Evolutionary conservation across 2,113 vertebrate species (phyloP), one percentile per base, ranked within the genome.

Genomic region (Scomber colias): DNA sequence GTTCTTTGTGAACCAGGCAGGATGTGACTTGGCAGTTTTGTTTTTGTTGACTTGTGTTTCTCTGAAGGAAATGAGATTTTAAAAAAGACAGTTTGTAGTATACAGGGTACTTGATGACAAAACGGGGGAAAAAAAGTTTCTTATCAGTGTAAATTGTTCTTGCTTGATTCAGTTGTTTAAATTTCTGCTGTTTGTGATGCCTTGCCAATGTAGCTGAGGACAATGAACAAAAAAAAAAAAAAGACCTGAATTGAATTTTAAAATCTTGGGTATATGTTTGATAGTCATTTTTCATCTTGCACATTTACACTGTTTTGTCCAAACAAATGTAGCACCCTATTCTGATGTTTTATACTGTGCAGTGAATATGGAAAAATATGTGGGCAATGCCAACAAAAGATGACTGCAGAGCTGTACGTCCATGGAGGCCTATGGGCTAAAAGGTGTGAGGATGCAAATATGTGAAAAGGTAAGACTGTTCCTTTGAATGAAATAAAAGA

Each of bases 261-360:
- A 78, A 70, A 67, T 48, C n/a, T 83, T 24, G 19, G 60, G 19
- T 77, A 59, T 54, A 75, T 81, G 73, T 82, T 89, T 81, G 71
- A 88, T 51, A 56, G 70, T 49, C 56, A 59, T 79, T 71, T 88
- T 75, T 80, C 79, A 88, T 85, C 63, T 87, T 72, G 55, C 83
- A 87, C 77, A 90, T 75, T 71, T 65, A 89, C 84, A 81, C 78
- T 77, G 71, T 78, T 74, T 67, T 90, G 80, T 92, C 82, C 67
- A 84, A 90, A 92, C 67, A 87, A 81, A 87, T 79, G 85, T 91
- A 89, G 82, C 73, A 50, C 49, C 55, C 53, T 77, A 65, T 48
- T 62, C 50, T 75, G 66, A 85, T 65, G 80, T 88, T 90, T 92
- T 81, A 85, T 93, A 90, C 78, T 75, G 79, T 81, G 69, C 51